Conservation (phyloP, 2,888 invertebrate genomes). For the Ctenicera cuprea region DNA sequence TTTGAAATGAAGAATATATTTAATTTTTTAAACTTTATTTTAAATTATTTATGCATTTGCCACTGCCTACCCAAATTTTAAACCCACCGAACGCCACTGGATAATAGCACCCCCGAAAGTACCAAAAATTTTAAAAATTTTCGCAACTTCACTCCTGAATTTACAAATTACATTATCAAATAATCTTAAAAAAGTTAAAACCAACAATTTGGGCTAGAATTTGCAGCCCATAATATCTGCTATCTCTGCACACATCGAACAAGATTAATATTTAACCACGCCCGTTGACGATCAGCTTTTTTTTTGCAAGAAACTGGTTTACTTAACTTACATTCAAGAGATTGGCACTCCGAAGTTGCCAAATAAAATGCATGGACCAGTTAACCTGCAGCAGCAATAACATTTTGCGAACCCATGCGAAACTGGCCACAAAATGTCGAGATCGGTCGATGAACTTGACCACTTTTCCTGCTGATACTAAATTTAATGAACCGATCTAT, state of each 20-base stretch:
- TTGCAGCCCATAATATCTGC: neutral
- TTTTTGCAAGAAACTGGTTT: conserved; percentile 13
- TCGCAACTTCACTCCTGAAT: no score
- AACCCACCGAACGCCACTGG: no score
- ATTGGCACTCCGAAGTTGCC: conserved; percentile 35
- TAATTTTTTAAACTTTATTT: no score
- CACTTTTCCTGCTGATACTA: conserved; percentile 19
- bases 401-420: conserved; percentile 34
- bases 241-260: neutral
- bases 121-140: no score
- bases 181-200: no score
- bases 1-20: no score
- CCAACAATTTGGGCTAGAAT: no score
- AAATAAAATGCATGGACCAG: conserved; percentile 39
- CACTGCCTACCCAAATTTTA: no score
- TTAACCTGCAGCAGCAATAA: conserved; percentile 34
- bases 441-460: conserved; percentile 47
- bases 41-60: no score
- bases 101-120: no score
- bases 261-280: conserved; percentile 10
- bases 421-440: conserved; percentile 33
- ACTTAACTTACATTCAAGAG: conserved; percentile 22
- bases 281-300: conserved; percentile 17
- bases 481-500: conserved; percentile 10
- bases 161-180: no score